These are phyloP conservation scores for Prosapia bicincta DNA, from an alignment of 2,888 invertebrate species.

Conservation along the genomic window DNA sequence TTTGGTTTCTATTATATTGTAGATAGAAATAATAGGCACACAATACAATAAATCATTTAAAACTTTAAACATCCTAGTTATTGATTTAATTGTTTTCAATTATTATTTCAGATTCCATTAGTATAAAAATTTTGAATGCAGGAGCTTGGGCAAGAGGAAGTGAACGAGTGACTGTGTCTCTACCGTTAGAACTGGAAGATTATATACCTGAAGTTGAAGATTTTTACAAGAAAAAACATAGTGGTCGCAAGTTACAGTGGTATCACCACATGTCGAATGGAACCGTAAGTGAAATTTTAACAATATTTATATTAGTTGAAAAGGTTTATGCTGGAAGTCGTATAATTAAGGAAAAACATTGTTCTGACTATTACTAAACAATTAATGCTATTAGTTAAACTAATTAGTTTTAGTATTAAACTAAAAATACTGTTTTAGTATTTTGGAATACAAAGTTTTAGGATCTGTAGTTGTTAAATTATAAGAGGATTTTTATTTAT, in stretches of 20 bases:
- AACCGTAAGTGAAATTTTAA: slow-evolving; percentile 56
- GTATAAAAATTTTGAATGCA: slow-evolving; percentile 97
- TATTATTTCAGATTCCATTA: slow-evolving; percentile 87
- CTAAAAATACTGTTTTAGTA: too few relatives aligned
- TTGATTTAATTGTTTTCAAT: too few relatives aligned
- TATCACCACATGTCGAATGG: slow-evolving; percentile 99
- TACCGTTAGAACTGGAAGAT: slow-evolving; percentile 97
- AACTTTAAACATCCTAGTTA: too few relatives aligned
- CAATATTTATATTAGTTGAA: neutral
- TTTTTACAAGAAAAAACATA: slow-evolving; percentile 96
- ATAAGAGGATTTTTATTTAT: too few relatives aligned
- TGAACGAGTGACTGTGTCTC: slow-evolving; percentile 90
- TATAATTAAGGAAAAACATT: too few relatives aligned
- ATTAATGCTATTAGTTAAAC: neutral
- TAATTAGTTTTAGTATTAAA: too few relatives aligned
- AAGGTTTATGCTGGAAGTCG: neutral
- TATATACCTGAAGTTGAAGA: slow-evolving; percentile 99
- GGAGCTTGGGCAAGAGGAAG: slow-evolving; percentile 97
- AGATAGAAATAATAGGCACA: too few relatives aligned
- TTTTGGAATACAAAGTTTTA: too few relatives aligned
- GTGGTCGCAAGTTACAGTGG: slow-evolving; percentile 97
- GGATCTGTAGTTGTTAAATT: too few relatives aligned
- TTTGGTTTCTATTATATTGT: too few relatives aligned
- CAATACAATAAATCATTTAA: too few relatives aligned
- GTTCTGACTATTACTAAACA: too few relatives aligned